These are phyloP conservation scores for Amphiprion ocellaris DNA, from an alignment of 2,113 vertebrate genomes.

Conservation along the genomic window DNA sequence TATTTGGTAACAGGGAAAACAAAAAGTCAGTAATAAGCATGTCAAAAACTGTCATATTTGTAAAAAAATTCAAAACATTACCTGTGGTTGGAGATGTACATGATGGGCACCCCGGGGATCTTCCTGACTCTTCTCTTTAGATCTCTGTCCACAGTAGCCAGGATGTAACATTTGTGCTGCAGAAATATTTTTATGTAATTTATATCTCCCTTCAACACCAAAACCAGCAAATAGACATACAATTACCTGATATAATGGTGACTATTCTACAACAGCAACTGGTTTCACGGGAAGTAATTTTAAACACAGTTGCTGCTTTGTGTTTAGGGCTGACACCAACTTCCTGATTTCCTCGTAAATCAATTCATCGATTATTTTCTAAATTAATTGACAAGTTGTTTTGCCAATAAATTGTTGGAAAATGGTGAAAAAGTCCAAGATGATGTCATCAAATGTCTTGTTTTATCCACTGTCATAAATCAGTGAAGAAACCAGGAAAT, in stretches of 20 bases:
- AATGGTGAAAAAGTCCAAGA: too few species aligned
- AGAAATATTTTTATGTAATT: conserved; percentile 34
- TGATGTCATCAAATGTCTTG: too few species aligned
- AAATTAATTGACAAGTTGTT: too few species aligned
- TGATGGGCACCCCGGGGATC: conserved; percentile 98
- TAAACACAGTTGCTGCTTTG: too few species aligned
- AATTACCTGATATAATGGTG: neutral
- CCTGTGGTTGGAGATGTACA: conserved; percentile 99
- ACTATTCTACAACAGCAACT: neutral
- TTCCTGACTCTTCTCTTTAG: conserved; percentile 96
- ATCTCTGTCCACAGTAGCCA: conserved; percentile 97
- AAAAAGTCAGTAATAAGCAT: neutral
- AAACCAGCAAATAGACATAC: neutral
- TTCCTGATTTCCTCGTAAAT: too few species aligned
- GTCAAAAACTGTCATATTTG: neutral
- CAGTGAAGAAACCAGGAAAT: too few species aligned
- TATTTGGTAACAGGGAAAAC: conserved; percentile 22
- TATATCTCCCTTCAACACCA: neutral
- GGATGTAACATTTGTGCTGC: conserved; percentile 99
- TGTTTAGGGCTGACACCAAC: too few species aligned
- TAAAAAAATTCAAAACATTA: conserved; percentile 66
- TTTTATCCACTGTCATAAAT: too few species aligned
- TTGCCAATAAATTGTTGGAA: too few species aligned
- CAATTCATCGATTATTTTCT: too few species aligned
- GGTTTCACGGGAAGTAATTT: too few species aligned